These are phyloP conservation scores for Idaea aversata DNA, from an alignment of 2,888 invertebrate species.

Conservation along the genomic window DNA sequence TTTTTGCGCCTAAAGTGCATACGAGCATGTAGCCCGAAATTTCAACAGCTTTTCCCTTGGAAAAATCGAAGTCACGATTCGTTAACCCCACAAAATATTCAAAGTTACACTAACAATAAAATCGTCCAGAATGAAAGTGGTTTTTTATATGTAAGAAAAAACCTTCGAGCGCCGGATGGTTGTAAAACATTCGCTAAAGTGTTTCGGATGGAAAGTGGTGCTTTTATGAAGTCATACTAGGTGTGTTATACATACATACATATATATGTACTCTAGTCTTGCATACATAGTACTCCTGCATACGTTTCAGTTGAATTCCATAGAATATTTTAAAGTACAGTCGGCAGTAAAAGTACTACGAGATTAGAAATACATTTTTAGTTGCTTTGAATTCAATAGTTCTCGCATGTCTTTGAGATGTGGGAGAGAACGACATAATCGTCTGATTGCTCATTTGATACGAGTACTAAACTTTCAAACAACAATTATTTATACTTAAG, in stretches of 20 bases:
- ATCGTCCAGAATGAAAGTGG: constrained; percentile 9
- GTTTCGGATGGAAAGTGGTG: constrained; percentile 14
- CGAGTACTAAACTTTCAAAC: no score
- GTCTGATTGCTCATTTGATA: no score
- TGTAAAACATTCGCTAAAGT: constrained; percentile 17
- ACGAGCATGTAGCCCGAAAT: background rate
- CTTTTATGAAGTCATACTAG: constrained; percentile 14
- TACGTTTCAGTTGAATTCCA: background rate
- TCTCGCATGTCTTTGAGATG: no score
- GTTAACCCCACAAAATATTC: background rate
- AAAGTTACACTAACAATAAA: constrained; percentile 1
- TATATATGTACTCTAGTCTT: background rate
- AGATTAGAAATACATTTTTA: no score
- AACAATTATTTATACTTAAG: no score
- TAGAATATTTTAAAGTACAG: background rate
- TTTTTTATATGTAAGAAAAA: constrained; percentile 12
- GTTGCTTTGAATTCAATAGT: no score
- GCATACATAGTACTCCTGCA: constrained; percentile 6
- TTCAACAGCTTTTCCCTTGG: constrained; percentile 1
- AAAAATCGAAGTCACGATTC: constrained; percentile 19
- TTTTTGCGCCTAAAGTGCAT: background rate
- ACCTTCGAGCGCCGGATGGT: constrained; percentile 8
- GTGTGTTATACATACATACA: background rate
- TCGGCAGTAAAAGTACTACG: background rate
- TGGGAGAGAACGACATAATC: no score